Evolutionary conservation across 2,113 vertebrate species (phyloP), one percentile per base, ranked within the genome.

Genomic region (Bos indicus): DNA sequence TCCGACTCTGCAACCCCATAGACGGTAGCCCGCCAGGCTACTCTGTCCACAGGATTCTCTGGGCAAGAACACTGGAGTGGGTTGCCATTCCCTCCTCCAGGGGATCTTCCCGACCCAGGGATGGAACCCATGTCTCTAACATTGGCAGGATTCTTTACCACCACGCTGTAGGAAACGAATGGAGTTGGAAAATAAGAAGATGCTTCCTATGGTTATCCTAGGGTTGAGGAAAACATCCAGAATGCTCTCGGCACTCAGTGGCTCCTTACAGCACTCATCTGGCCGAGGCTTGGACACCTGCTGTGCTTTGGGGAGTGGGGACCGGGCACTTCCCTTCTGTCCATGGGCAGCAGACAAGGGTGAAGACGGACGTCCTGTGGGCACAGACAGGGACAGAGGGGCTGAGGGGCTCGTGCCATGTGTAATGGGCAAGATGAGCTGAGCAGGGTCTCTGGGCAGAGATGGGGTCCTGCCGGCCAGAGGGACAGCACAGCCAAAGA

Each of bases 341-440:
- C 52, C 9, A 2, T 5, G 9, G 54, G 54, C 71, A 23, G 43
- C 36, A 62, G 43, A 33, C 7, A 21, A 40, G n/a, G n/a, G 78
- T 1, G 7, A 19, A 30, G 23, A 3, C 19, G 2, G 26, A 33
- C 16, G 19, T n/a, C 2, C 0, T 7, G 28, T 16, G 36, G 46
- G n/a, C 2, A 28, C 5, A 43, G 26, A 46, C 23, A 3, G 48
- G 87, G 81, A 11, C 2, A 4, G 43, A 78, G 9, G 11, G 7
- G 19, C 17, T 16, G 16, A 17, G 9, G 12, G 30, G 33, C 40
- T 74, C 2, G 5, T 62, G 28, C 60, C 54, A 57, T 0, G 16
- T 16, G 52, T 2, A 19, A 6, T 1, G 30, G 12, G 54, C 54
- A 26, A 17, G 33, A 48, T 19, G n/a, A 16, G 81, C 25, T 33